Base-by-base conservation (phyloP, 2,113 vertebrate genomes). In the Eurystomus gularis region DNA sequence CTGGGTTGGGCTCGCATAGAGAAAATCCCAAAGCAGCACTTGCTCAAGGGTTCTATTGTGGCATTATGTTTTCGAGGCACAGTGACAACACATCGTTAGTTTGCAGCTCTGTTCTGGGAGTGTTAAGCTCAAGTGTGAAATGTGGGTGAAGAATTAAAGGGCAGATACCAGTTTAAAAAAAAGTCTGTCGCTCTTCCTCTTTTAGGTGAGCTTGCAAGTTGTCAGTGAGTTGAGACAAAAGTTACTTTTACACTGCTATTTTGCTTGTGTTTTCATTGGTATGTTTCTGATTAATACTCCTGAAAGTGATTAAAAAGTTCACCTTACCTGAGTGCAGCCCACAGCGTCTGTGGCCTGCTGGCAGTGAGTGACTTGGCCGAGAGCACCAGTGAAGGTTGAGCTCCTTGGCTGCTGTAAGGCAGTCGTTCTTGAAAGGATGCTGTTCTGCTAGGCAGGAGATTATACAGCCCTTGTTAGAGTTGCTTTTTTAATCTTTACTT, bases 41-140 rank as follows among this genome's bases (percentile, higher is more conserved):
- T 25, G 48, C 3, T 40, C 13, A 2, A 3, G 28, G 70, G 2
- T n/a, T 5, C 25, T 6, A 18, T n/a, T 16, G 37, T 20, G 64
- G 4, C 3, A 1, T 44, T 8, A 1, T 0, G 7, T 46, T 35
- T 21, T 10, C 0, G 5, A 37, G 87, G 44, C n/a, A 24, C 29
- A 2, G 60, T 7, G 5, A 0, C 3, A 1, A 0, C 2, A 39
- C 8, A 0, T 4, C 13, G 29, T 21, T 44, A 0, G 6, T 54
- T 39, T 25, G 60, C 57, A 46, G 54, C 71, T 86, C 31, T 1
- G 1, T 13, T 73, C 61, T 1, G 0, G 33, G 40, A 23, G 35
- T 0, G 0, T 31, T 17, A 1, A 24, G 7, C 33, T 26, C 62
- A 31, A 40, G 29, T 7, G 5, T 24, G 7, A 21, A 39, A 26